phyloP scores from a whole-genome alignment of 2,113 vertebrate species.

The Oceanites oceanicus region DNA sequence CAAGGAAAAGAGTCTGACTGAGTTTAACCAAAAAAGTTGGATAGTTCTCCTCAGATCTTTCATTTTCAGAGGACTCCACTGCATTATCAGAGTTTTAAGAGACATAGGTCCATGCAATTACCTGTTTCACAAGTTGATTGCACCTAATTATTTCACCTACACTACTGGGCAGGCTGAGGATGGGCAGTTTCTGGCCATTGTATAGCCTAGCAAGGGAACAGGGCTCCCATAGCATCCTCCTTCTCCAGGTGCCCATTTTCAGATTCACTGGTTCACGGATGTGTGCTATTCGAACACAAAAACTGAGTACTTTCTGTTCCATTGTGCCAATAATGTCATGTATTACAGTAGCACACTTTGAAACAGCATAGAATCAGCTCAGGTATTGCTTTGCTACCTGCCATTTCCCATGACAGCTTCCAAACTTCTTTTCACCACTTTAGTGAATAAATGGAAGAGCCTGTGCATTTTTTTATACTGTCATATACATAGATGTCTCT shows the following conservation, averaged over 20 bases:
- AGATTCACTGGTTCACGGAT: fast-evolving
- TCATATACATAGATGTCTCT: not conserved
- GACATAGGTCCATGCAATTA: not conserved
- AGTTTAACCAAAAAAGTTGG: not conserved
- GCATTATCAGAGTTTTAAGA: not conserved
- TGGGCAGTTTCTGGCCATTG: not conserved
- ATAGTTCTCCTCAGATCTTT: not conserved
- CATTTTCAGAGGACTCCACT: not conserved
- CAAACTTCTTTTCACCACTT: not conserved
- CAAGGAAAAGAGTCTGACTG: not conserved
- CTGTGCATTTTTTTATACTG: not conserved
- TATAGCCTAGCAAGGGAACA: not conserved
- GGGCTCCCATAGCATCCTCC: not conserved
- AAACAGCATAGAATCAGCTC: not conserved
- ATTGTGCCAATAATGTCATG: not conserved
- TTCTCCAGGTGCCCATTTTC: not conserved
- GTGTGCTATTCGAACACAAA: not conserved
- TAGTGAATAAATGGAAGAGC: not conserved
- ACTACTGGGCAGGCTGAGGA: not conserved
- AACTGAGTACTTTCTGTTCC: not conserved
- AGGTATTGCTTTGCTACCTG: not conserved
- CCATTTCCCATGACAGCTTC: not conserved
- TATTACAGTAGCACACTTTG: not conserved
- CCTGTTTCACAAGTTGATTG: not conserved
- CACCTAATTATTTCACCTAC: not conserved